These are phyloP conservation scores for Anneissia japonica DNA, from an alignment of 35 echinoderm and acorn worm genomes.

Conservation along the genomic window DNA sequence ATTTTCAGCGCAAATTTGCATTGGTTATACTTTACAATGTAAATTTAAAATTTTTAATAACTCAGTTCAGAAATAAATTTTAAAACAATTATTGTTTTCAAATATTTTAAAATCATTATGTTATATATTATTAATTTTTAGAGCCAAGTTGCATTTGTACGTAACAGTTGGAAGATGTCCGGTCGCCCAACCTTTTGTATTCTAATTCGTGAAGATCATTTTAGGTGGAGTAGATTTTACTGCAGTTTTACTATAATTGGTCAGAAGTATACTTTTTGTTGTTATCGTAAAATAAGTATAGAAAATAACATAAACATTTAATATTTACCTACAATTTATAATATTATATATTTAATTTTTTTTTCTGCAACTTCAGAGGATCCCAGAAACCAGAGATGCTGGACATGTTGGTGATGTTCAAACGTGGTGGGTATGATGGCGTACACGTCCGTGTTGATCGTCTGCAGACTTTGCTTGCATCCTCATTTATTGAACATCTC, in stretches of 20 bases:
- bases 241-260: background rate
- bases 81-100: no score
- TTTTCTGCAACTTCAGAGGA: constrained; percentile 48
- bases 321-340: no score
- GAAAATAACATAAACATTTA: no score
- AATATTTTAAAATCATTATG: no score
- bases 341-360: no score
- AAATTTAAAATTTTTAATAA: no score
- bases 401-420: constrained; percentile 74
- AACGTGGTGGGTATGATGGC: constrained; percentile 62
- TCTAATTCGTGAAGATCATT: constrained; percentile 69
- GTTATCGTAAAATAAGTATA: no score
- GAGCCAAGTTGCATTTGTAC: constrained; percentile 73
- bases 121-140: constrained; percentile 40
- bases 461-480: constrained; percentile 69
- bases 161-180: constrained; percentile 68
- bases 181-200: constrained; percentile 84
- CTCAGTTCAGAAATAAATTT: no score
- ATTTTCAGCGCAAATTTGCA: no score
- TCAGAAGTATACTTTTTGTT: no score
- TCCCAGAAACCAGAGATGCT: constrained; percentile 61
- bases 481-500: constrained; percentile 80
- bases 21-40: no score
- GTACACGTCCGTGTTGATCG: constrained; percentile 71
- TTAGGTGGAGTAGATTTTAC: constrained; percentile 61